Conservation (phyloP, 2,113 vertebrate genomes). For the Myiozetetes cayanensis region DNA sequence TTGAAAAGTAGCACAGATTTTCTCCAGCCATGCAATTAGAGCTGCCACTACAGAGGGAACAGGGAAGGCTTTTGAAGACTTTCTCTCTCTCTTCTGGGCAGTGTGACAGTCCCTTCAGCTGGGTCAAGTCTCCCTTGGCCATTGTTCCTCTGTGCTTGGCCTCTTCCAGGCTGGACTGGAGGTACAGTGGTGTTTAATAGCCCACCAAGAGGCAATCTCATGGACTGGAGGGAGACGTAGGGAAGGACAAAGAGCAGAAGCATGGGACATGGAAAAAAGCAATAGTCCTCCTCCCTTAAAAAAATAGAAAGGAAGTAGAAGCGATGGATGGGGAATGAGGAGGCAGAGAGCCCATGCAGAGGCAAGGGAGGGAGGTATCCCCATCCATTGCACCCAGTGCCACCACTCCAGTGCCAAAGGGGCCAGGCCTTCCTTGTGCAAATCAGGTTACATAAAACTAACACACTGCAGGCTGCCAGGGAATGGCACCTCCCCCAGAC, state of each 20-base stretch:
- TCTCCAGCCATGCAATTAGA: not conserved
- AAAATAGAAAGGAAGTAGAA: not conserved
- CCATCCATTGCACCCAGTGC: not conserved
- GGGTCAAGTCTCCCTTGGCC: not conserved
- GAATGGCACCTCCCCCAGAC: not conserved
- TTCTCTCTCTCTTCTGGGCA: not conserved
- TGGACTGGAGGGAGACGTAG: not conserved
- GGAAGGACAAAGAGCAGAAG: not conserved
- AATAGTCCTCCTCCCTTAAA: not conserved
- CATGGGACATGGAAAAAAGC: not conserved
- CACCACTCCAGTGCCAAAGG: not conserved
- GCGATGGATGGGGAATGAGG: not conserved
- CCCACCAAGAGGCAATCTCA: not conserved
- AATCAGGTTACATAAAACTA: not conserved
- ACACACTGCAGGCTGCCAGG: not conserved
- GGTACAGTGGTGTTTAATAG: not conserved
- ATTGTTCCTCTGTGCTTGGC: not conserved
- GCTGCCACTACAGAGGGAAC: not conserved
- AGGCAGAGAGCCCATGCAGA: not conserved
- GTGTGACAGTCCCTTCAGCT: rapidly evolving
- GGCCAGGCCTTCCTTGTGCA: not conserved
- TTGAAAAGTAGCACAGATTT: not conserved
- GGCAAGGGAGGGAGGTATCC: not conserved
- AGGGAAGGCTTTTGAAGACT: not conserved
- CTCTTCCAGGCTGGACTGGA: not conserved